phyloP scores from a whole-genome alignment of 30 jellyfish, hydroid and myxozoan species.

The Aurelia aurita complex sp. Pacific region DNA sequence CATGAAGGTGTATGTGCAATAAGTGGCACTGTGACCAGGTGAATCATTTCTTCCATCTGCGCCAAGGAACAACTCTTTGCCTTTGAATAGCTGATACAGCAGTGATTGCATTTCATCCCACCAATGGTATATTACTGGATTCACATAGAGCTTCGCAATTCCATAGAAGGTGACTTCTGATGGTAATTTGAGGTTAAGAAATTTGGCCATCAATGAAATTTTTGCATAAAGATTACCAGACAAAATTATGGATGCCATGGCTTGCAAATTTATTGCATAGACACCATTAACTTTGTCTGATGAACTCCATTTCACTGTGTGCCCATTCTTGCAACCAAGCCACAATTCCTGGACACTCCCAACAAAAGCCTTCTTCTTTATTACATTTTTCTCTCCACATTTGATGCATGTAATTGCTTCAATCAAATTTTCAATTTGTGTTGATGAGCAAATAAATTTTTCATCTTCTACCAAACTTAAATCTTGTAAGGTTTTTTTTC shows the following conservation, averaged over 20 bases:
- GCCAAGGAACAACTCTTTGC: constrained; percentile 2
- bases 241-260: not conserved
- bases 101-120: constrained; percentile 6
- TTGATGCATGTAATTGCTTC: not conserved
- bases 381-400: not conserved
- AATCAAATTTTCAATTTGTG: not conserved
- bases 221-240: constrained; percentile 9
- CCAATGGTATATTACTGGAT: not conserved
- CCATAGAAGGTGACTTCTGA: not conserved
- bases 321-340: not conserved
- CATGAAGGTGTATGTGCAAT: constrained; percentile 16
- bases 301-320: not conserved
- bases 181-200: constrained; percentile 16
- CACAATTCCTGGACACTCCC: not conserved
- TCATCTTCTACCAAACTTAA: constrained; percentile 1
- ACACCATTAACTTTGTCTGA: not conserved
- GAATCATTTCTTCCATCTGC: constrained; percentile 1
- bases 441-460: not conserved
- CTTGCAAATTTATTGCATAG: constrained; percentile 3
- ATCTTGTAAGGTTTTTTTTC: not conserved
- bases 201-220: constrained; percentile 1
- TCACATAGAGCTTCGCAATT: not conserved
- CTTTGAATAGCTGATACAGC: not conserved
- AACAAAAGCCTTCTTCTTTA: not conserved
- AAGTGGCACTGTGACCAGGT: not conserved